phyloP scores from a whole-genome alignment of 1,140 invertebrate species.

The Bombus waltoni region DNA sequence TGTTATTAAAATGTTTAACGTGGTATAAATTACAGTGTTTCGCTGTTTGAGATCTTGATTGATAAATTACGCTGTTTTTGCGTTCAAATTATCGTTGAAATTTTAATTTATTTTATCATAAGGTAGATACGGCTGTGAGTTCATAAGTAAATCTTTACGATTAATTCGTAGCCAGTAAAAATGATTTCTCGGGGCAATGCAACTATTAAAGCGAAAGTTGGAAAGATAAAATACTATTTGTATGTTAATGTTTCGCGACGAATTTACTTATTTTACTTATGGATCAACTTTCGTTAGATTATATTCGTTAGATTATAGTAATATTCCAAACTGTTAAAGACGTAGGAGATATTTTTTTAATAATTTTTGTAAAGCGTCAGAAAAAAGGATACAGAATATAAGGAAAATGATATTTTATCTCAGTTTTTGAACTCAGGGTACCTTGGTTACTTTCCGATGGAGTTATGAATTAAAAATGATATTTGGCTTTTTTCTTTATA shows the following conservation, averaged over 20 bases:
- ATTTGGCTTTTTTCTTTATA: neutral
- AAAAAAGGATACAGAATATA: neutral
- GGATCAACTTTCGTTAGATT: neutral
- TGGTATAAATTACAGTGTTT: neutral
- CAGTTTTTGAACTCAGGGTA: neutral
- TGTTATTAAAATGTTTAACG: neutral
- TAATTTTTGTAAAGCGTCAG: neutral
- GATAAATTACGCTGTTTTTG: neutral
- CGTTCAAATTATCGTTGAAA: neutral
- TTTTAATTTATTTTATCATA: too few species aligned
- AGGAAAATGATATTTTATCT: neutral
- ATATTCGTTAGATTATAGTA: neutral
- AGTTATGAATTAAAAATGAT: slow-evolving; percentile 4
- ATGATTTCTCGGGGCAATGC: neutral
- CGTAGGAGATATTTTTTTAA: neutral
- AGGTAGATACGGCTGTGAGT: too few species aligned
- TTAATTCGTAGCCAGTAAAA: neutral
- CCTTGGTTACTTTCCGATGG: neutral
- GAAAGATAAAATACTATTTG: neutral
- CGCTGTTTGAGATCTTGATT: neutral
- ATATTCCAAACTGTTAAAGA: neutral
- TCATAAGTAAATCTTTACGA: too few species aligned
- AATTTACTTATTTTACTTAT: neutral
- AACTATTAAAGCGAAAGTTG: neutral
- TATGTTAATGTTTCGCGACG: neutral